phyloP scores from a whole-genome alignment of 2,113 vertebrate species.

The Mola mola region DNA sequence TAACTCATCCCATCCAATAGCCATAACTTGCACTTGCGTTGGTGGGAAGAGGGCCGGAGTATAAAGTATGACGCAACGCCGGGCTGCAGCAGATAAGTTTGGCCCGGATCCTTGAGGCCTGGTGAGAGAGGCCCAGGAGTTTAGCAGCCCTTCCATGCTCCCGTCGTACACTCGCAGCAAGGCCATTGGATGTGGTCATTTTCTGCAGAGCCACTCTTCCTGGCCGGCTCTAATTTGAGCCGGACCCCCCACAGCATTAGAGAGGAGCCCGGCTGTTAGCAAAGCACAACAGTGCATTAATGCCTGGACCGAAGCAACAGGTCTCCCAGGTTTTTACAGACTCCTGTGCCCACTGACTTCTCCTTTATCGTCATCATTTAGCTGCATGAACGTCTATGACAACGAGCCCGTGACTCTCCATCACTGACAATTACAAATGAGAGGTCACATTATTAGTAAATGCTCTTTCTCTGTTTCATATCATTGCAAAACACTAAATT shows the following conservation, averaged over 20 bases:
- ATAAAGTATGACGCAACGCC: constrained; percentile 15
- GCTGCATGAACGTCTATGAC: constrained; percentile 31
- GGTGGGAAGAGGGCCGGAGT: constrained; percentile 20
- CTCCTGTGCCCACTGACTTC: constrained; percentile 22
- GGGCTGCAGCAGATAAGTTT: constrained; percentile 79
- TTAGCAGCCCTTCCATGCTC: constrained; percentile 74
- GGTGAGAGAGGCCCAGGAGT: constrained; percentile 76
- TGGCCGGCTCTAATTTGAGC: constrained; percentile 82
- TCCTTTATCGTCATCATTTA: constrained; percentile 35
- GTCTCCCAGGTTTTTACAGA: constrained; percentile 27
- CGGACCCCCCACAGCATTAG: constrained; percentile 71
- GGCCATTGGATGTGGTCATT: too few species aligned
- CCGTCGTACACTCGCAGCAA: constrained; percentile 72
- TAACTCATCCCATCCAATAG: constrained; percentile 9
- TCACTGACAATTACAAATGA: background rate
- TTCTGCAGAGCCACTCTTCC: constrained; percentile 80
- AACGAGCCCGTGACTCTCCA: constrained; percentile 19
- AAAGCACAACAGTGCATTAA: constrained; percentile 65
- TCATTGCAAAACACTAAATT: background rate
- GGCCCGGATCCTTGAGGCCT: constrained; percentile 72
- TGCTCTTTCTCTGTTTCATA: constrained; percentile 9
- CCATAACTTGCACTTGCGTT: constrained; percentile 26
- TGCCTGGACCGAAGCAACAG: constrained; percentile 46
- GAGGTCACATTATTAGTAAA: too few species aligned
- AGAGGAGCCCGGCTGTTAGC: constrained; percentile 83